phyloP scores from a whole-genome alignment of 2,888 invertebrate genomes.

The Nomada ruficornis region DNA sequence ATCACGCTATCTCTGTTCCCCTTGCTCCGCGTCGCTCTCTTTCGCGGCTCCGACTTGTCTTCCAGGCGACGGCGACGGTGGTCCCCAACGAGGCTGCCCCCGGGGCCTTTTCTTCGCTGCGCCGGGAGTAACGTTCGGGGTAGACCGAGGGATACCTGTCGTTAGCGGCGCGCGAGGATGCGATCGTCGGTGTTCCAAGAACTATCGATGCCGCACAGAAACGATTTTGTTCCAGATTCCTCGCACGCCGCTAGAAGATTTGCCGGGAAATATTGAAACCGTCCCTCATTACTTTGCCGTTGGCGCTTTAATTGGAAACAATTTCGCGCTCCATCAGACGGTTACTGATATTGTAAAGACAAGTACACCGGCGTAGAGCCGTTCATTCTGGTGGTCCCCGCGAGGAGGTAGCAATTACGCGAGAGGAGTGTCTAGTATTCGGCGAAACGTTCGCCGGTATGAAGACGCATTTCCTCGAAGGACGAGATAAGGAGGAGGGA shows the following conservation, averaged over 20 bases:
- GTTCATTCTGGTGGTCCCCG: conserved; percentile 20
- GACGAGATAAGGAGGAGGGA: conserved; percentile 53
- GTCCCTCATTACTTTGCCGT: conserved; percentile 7
- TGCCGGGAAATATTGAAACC: background rate
- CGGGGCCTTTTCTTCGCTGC: conserved; percentile 52
- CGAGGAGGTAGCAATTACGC: conserved; percentile 43
- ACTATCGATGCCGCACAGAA: conserved; percentile 26
- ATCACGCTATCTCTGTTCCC: conserved; percentile 38
- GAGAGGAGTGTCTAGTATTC: conserved; percentile 52
- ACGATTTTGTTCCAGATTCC: background rate
- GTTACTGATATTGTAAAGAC: background rate
- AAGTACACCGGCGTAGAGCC: background rate
- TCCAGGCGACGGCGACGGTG: conserved; percentile 57
- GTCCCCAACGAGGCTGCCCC: conserved; percentile 63
- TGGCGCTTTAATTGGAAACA: conserved; percentile 45
- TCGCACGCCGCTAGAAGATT: background rate
- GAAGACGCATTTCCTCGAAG: conserved; percentile 53
- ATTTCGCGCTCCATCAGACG: background rate
- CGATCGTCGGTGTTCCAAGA: conserved; percentile 23
- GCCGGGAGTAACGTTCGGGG: conserved; percentile 58
- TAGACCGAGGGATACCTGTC: conserved; percentile 55
- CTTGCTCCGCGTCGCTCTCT: conserved; percentile 25
- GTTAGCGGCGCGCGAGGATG: conserved; percentile 32
- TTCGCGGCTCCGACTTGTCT: conserved; percentile 59
- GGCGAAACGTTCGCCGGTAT: conserved; percentile 40